Percentiles rank a stretch among this genome's conserved stretches.
Conservation (phyloP, 1,140 invertebrate species). For the Harlomillsia oculata region DNA sequence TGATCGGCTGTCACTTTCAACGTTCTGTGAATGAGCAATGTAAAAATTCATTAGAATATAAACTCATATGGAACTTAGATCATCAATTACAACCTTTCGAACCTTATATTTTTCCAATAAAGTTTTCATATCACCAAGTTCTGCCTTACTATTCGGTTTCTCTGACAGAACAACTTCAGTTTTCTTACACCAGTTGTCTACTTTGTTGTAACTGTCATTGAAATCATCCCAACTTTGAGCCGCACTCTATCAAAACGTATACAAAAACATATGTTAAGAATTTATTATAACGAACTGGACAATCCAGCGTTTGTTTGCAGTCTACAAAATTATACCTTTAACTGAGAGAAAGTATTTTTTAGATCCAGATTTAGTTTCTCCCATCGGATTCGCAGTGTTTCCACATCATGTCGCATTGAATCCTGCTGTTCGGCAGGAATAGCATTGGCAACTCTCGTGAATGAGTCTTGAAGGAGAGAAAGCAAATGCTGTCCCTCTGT, state of each 20-base stretch:
- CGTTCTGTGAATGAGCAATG: slow-evolving; percentile 27
- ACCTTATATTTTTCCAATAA: slow-evolving; percentile 65
- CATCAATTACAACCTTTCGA: no score
- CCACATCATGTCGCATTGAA: slow-evolving; percentile 59
- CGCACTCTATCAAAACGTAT: slow-evolving; percentile 44
- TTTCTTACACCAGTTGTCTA: slow-evolving; percentile 60
- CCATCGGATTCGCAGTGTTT: slow-evolving; percentile 64
- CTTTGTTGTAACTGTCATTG: slow-evolving; percentile 54
- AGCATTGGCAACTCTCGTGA: slow-evolving; percentile 70
- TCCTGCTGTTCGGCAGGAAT: slow-evolving; percentile 70
- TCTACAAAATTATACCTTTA: slow-evolving; percentile 47
- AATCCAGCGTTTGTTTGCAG: slow-evolving; percentile 2
- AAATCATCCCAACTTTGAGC: slow-evolving; percentile 73
- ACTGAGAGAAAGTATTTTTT: slow-evolving; percentile 61
- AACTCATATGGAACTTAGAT: background rate
- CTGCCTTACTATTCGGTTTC: slow-evolving; percentile 56
- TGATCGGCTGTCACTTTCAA: slow-evolving; percentile 38
- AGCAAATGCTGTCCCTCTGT: slow-evolving; percentile 79
- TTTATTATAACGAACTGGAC: background rate
- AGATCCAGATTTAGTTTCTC: slow-evolving; percentile 71
- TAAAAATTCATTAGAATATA: background rate
- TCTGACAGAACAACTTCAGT: slow-evolving; percentile 54
- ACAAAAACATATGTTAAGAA: background rate
- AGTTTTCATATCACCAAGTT: slow-evolving; percentile 83
- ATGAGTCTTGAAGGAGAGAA: slow-evolving; percentile 66